These are phyloP conservation scores for Iphiclides podalirius DNA, from an alignment of 2,888 invertebrate genomes.

Conservation along the genomic window DNA sequence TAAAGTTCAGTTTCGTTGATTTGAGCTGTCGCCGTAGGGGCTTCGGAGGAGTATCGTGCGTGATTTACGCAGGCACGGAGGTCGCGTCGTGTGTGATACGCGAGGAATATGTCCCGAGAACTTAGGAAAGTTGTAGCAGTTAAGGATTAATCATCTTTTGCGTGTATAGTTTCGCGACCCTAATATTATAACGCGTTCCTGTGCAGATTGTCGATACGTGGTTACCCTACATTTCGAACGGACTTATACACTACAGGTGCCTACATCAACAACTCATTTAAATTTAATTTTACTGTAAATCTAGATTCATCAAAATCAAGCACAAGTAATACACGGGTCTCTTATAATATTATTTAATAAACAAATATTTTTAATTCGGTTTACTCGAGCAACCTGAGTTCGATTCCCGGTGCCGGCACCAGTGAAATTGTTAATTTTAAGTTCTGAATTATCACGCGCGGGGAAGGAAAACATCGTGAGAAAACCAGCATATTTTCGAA, in stretches of 20 bases:
- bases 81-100: slow-evolving; percentile 8
- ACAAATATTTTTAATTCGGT: too few species aligned
- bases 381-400: too few species aligned
- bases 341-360: too few species aligned
- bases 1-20: slow-evolving; percentile 27
- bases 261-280: not conserved
- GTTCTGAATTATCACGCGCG: too few species aligned
- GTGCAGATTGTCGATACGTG: too few species aligned
- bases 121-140: not conserved
- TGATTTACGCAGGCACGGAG: slow-evolving; percentile 16
- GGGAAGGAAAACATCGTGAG: too few species aligned
- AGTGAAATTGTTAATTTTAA: too few species aligned
- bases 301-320: too few species aligned
- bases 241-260: not conserved
- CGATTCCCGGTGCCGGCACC: too few species aligned
- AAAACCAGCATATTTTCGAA: too few species aligned
- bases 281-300: too few species aligned
- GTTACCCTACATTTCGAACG: not conserved
- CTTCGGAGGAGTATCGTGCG: slow-evolving; percentile 13
- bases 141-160: not conserved
- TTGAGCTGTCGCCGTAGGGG: not conserved
- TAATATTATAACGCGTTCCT: not conserved
- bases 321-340: too few species aligned
- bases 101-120: slow-evolving; percentile 10
- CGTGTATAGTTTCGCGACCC: not conserved